These are phyloP conservation scores for Pachyuromys duprasi DNA, from an alignment of 2,797 vertebrate species.

Conservation along the genomic window DNA sequence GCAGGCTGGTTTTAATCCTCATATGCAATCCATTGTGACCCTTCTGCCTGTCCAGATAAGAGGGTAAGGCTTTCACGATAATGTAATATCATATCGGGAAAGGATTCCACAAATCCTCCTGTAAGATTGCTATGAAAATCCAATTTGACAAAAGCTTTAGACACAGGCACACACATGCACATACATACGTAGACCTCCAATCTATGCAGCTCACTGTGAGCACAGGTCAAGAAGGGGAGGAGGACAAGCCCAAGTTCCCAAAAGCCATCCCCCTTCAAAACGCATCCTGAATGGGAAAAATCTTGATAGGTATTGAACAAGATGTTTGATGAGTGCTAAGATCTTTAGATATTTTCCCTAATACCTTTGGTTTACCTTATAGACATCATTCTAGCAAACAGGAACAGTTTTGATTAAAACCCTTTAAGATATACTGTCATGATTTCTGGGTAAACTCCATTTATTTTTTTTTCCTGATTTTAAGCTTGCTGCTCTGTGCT, in stretches of 20 bases:
- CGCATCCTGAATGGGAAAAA: background rate
- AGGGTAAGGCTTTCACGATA: constrained; percentile 84
- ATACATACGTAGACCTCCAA: background rate
- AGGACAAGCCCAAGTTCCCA: background rate
- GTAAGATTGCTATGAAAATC: constrained; percentile 76
- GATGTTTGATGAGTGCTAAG: background rate
- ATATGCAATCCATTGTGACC: constrained; percentile 74
- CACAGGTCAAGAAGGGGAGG: background rate
- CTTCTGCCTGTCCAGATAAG: constrained; percentile 80
- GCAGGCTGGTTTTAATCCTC: constrained; percentile 80
- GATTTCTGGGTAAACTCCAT: constrained; percentile 55
- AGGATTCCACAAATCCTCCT: constrained; percentile 84
- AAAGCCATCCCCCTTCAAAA: background rate
- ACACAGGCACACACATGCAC: background rate
- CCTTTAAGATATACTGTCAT: background rate
- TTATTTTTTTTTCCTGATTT: constrained; percentile 57
- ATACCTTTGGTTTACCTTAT: background rate
- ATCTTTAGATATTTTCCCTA: background rate
- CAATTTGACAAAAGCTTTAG: constrained; percentile 75
- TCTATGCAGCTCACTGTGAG: background rate
- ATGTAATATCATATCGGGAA: constrained; percentile 79
- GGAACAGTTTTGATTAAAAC: background rate
- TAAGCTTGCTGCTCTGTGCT: constrained; percentile 75
- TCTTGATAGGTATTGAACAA: background rate
- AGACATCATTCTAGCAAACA: background rate